phyloP scores from a whole-genome alignment of 2,888 invertebrate genomes.

The Alviniconcha strummeri region DNA sequence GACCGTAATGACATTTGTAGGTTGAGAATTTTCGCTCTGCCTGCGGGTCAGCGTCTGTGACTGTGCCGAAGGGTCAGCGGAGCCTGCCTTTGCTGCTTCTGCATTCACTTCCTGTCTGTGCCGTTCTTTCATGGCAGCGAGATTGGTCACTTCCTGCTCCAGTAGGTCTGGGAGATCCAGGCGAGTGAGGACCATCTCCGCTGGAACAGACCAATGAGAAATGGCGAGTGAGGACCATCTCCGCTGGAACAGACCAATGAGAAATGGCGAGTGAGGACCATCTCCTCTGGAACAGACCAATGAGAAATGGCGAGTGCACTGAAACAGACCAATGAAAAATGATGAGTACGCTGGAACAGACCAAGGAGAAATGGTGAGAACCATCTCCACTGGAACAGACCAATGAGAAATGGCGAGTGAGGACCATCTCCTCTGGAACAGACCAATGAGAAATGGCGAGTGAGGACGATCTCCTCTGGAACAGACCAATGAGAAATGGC shows the following conservation, averaged over 20 bases:
- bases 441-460: constrained; percentile 38
- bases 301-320: constrained; percentile 48
- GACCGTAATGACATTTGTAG: constrained; percentile 9
- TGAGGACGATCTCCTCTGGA: constrained; percentile 64
- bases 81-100: background rate
- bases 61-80: background rate
- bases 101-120: background rate
- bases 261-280: constrained; percentile 55
- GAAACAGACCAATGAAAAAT: constrained; percentile 36
- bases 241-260: constrained; percentile 51
- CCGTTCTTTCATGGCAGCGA: constrained; percentile 18
- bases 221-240: constrained; percentile 59
- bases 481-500: constrained; percentile 37
- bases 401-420: constrained; percentile 44
- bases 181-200: constrained; percentile 61
- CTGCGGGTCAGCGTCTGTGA: background rate
- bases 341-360: constrained; percentile 39
- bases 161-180: constrained; percentile 60
- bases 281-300: constrained; percentile 50
- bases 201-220: constrained; percentile 47
- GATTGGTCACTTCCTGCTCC: constrained; percentile 45
- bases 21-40: background rate
- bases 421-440: constrained; percentile 63
- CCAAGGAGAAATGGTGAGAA: constrained; percentile 40
- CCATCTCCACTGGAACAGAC: constrained; percentile 48